Evolutionary conservation across 2,113 vertebrate genomes (phyloP).

Genomic region (Pangasianodon gigas): DNA sequence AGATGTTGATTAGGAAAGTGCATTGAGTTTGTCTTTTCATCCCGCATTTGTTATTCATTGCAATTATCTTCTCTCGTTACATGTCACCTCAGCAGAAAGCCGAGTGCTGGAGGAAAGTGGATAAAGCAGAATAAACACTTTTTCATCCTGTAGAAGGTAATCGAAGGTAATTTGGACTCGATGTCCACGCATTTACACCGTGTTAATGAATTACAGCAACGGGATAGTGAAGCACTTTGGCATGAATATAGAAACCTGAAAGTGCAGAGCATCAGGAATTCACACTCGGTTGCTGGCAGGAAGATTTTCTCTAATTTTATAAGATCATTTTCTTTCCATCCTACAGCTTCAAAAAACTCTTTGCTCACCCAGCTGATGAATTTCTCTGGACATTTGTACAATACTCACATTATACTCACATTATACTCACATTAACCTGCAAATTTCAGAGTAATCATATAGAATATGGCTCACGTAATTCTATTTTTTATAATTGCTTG

Average conservation of each 20-base stretch:
- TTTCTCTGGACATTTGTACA: background rate
- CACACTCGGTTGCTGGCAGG: background rate
- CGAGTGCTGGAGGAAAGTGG: background rate
- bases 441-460: background rate
- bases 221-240: background rate
- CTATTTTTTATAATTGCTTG: background rate
- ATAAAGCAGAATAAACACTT: slow-evolving; percentile 6
- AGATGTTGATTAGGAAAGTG: slow-evolving; percentile 13
- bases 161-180: slow-evolving; percentile 10
- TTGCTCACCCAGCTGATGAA: background rate
- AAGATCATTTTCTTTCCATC: background rate
- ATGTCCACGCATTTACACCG: background rate
- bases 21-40: background rate
- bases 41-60: background rate
- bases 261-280: slow-evolving; percentile 2
- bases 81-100: background rate
- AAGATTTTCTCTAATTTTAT: background rate
- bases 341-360: background rate
- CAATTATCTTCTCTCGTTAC: slow-evolving; percentile 14
- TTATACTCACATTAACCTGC: background rate
- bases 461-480: background rate
- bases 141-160: slow-evolving; percentile 4
- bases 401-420: background rate
- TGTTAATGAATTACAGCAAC: slow-evolving; percentile 16
- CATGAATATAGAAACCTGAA: background rate